Conservation (phyloP, 2,797 vertebrate species). For the Avahi laniger region DNA sequence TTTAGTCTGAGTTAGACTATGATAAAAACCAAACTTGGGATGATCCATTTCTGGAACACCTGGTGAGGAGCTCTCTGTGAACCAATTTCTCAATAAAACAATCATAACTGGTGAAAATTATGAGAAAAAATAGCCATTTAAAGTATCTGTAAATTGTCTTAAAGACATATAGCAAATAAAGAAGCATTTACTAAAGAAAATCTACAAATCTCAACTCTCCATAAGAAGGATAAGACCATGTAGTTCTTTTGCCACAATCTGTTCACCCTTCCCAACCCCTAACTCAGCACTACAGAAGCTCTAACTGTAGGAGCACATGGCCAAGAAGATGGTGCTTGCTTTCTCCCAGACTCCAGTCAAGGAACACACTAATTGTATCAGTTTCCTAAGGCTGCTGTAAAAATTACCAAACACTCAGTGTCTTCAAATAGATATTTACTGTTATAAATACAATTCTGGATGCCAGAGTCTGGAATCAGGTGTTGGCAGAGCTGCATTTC, state of each 20-base stretch:
- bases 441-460: neutral
- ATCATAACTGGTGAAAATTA: neutral
- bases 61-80: neutral
- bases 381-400: neutral
- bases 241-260: neutral
- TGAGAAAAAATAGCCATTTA: neutral
- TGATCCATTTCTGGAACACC: neutral
- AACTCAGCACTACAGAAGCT: neutral
- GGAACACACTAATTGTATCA: neutral
- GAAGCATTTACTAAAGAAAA: neutral
- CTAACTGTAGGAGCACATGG: neutral
- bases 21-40: neutral
- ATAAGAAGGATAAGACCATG: neutral
- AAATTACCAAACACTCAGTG: neutral
- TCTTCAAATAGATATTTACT: neutral
- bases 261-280: rapidly evolving
- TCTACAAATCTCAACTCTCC: neutral
- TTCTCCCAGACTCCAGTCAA: neutral
- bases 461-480: neutral
- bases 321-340: neutral
- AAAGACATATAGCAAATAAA: neutral
- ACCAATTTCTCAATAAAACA: neutral
- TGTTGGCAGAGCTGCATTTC: neutral
- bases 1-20: neutral
- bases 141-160: neutral